Evolutionary conservation across 2,797 vertebrate species (phyloP).

Genomic region (Zenarchopterus dispar): DNA sequence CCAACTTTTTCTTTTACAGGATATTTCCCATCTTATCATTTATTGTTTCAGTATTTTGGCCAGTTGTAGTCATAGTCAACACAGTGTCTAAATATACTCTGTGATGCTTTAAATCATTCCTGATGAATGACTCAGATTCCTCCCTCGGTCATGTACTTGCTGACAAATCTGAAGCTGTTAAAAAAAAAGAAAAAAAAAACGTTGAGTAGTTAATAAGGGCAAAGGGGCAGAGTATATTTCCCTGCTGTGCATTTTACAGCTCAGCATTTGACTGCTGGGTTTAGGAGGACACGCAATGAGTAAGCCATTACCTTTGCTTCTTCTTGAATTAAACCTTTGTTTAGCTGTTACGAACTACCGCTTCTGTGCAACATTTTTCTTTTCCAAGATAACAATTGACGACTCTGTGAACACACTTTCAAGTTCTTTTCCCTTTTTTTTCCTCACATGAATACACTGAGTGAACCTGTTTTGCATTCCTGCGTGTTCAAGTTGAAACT

Average conservation of each 20-base stretch:
- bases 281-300: constrained; percentile 74
- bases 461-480: constrained; percentile 20
- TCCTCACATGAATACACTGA: constrained; percentile 25
- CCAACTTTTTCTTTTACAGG: neutral
- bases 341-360: constrained; percentile 26
- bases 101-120: constrained; percentile 15
- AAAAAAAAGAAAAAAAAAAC: neutral
- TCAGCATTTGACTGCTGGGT: constrained; percentile 51
- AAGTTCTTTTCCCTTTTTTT: constrained; percentile 2
- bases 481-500: constrained; percentile 17
- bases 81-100: constrained; percentile 9
- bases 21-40: constrained; percentile 21
- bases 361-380: constrained; percentile 23
- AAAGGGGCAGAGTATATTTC: constrained; percentile 63
- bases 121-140: constrained; percentile 7
- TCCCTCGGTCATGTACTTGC: constrained; percentile 12
- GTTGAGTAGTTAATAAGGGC: constrained; percentile 77
- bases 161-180: constrained; percentile 19
- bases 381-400: constrained; percentile 21
- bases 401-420: constrained; percentile 34
- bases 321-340: constrained; percentile 38
- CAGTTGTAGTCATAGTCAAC: neutral
- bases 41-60: neutral
- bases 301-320: constrained; percentile 74
- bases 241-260: constrained; percentile 40